Evolutionary conservation across 2,797 vertebrate species (phyloP).

Genomic region (Melanogrammus aeglefinus): DNA sequence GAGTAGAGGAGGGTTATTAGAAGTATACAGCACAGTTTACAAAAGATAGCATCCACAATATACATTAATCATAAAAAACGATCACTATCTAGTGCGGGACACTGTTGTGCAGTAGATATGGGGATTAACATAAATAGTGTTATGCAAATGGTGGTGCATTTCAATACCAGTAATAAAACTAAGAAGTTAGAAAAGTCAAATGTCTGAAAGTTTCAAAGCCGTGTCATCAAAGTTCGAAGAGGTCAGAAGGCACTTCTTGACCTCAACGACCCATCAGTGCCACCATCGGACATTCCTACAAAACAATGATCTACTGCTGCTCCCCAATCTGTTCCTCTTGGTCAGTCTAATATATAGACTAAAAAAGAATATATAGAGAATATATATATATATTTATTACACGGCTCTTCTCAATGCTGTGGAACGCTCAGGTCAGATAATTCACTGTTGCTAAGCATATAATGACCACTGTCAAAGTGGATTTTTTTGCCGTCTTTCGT

Average conservation of each 20-base stretch:
- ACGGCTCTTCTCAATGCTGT: too few species aligned
- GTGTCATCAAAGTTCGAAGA: too few species aligned
- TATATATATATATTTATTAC: too few species aligned
- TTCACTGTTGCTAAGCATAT: too few species aligned
- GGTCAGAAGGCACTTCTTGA: too few species aligned
- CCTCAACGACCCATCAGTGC: too few species aligned
- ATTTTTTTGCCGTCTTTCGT: too few species aligned
- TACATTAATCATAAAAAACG: background rate
- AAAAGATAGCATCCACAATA: background rate
- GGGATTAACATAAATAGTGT: background rate
- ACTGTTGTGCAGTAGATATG: background rate
- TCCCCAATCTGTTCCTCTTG: too few species aligned
- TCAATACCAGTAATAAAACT: background rate
- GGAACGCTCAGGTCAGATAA: too few species aligned
- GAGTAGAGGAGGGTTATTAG: background rate
- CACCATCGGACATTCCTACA: background rate
- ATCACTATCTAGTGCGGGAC: background rate
- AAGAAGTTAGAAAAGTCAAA: background rate
- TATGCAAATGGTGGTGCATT: background rate
- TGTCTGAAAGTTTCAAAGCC: background rate
- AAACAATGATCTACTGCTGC: background rate
- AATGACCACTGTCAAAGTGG: too few species aligned
- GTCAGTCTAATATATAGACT: too few species aligned
- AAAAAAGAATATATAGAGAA: too few species aligned
- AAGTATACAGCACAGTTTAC: background rate